Percentiles rank a stretch among this genome's conserved stretches.
These are phyloP conservation scores for Anastrepha obliqua DNA, from an alignment of 1,140 invertebrate species.

Conservation along the genomic window DNA sequence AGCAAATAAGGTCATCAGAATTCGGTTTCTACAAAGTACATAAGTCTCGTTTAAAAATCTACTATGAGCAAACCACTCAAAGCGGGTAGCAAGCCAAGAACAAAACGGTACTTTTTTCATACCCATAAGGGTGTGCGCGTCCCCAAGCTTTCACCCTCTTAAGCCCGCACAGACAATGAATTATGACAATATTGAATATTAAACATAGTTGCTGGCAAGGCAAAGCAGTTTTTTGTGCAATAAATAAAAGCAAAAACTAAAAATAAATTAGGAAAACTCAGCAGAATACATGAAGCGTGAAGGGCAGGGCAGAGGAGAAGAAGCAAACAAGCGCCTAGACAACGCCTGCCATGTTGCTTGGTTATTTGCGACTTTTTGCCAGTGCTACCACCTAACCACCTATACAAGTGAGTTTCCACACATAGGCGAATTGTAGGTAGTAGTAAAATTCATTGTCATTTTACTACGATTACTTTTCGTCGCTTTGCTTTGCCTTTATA, in stretches of 20 bases:
- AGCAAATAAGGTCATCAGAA: too few species aligned
- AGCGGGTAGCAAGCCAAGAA: too few species aligned
- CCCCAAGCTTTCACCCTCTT: not conserved
- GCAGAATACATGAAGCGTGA: not conserved
- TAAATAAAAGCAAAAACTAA: constrained; percentile 1
- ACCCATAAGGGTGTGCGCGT: not conserved
- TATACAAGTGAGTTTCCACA: too few species aligned
- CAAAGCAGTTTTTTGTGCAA: not conserved
- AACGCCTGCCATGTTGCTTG: not conserved
- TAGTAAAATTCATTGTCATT: constrained; percentile 6
- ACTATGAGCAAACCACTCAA: too few species aligned
- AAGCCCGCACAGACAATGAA: not conserved
- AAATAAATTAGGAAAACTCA: not conserved
- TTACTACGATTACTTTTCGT: not conserved
- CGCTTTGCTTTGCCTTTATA: not conserved
- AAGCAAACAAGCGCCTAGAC: not conserved
- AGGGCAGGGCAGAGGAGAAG: not conserved
- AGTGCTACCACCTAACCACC: not conserved
- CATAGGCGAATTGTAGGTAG: not conserved
- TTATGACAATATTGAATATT: constrained; percentile 12
- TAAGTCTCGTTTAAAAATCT: too few species aligned
- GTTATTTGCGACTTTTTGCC: not conserved
- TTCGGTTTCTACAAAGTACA: too few species aligned
- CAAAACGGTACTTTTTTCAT: not conserved
- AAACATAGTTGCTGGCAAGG: constrained; percentile 5